Percentiles rank a stretch among this genome's conserved stretches.
Evolutionary conservation across 2,888 invertebrate species (phyloP).

Genomic region (Micoletzkya japonica): DNA sequence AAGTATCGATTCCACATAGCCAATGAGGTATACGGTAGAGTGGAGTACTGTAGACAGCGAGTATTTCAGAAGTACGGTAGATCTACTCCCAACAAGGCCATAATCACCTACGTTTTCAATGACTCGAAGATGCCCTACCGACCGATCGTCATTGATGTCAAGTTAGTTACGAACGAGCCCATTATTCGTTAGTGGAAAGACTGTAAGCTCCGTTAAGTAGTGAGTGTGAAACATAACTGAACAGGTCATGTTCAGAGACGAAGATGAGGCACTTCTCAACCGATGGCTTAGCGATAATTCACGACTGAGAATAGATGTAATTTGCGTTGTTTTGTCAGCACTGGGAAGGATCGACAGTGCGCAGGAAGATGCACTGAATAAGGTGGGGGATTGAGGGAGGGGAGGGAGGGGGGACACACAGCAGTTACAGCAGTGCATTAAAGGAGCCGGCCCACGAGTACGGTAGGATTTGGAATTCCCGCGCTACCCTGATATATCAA

Average conservation of each 20-base stretch:
- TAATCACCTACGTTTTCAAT: slow-evolving; percentile 27
- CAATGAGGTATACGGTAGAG: slow-evolving; percentile 22
- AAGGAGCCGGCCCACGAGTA: too few relatives aligned
- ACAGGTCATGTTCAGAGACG: background rate
- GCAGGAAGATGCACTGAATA: slow-evolving; percentile 3
- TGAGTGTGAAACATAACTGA: background rate
- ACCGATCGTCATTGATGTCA: slow-evolving; percentile 24
- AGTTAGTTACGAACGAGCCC: slow-evolving; percentile 1
- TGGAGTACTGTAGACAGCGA: too few relatives aligned
- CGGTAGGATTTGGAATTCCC: too few relatives aligned
- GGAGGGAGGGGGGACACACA: too few relatives aligned
- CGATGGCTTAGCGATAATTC: slow-evolving; percentile 16
- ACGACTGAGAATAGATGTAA: slow-evolving; percentile 24
- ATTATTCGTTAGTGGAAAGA: background rate
- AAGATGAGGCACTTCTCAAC: slow-evolving; percentile 15
- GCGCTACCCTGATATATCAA: too few relatives aligned
- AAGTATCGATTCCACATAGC: slow-evolving; percentile 13
- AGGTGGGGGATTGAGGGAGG: too few relatives aligned
- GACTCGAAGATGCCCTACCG: slow-evolving; percentile 26
- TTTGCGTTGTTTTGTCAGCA: slow-evolving; percentile 11
- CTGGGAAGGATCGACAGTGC: slow-evolving; percentile 14
- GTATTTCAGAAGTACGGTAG: slow-evolving; percentile 19
- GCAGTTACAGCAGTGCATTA: too few relatives aligned
- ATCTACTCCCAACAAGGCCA: slow-evolving; percentile 23
- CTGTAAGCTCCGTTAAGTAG: too few relatives aligned